A percentile compares a stretch with the other conserved stretches of the same genome.
phyloP scores from a whole-genome alignment of 2,797 vertebrate genomes.

The Tokudaia muenninki region DNA sequence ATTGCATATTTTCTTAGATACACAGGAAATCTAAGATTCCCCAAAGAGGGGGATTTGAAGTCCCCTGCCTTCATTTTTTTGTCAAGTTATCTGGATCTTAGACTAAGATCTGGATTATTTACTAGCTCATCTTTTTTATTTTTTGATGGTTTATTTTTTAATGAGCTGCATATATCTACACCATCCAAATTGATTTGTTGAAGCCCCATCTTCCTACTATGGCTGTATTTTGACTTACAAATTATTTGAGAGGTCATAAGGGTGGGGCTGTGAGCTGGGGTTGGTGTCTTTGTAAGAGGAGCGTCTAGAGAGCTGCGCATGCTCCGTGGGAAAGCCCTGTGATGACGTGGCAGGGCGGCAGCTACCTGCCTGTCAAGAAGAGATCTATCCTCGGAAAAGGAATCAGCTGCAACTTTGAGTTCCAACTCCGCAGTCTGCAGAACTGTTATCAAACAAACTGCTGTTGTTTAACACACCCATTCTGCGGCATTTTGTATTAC shows the following conservation, averaged over 20 bases:
- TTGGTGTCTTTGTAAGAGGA: not conserved
- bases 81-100: not conserved
- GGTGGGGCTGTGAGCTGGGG: not conserved
- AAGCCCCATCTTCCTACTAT: not conserved
- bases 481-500: not conserved
- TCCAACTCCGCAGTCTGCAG: not conserved
- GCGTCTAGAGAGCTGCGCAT: not conserved
- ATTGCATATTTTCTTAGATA: not conserved
- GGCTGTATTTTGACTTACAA: not conserved
- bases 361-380: not conserved
- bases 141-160: not conserved
- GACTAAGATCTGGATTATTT: conserved; percentile 6
- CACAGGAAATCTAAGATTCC: not conserved
- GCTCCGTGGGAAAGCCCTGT: not conserved
- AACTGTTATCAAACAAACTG: not conserved
- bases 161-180: not conserved
- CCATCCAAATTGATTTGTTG: not conserved
- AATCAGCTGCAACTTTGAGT: not conserved
- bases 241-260: not conserved
- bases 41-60: conserved; percentile 29
- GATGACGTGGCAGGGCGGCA: not conserved
- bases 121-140: not conserved
- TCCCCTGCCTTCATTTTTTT: conserved; percentile 40
- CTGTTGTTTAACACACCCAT: not conserved
- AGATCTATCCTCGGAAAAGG: not conserved